phyloP scores from a whole-genome alignment of 2,113 vertebrate genomes.

The Numenius arquata region DNA sequence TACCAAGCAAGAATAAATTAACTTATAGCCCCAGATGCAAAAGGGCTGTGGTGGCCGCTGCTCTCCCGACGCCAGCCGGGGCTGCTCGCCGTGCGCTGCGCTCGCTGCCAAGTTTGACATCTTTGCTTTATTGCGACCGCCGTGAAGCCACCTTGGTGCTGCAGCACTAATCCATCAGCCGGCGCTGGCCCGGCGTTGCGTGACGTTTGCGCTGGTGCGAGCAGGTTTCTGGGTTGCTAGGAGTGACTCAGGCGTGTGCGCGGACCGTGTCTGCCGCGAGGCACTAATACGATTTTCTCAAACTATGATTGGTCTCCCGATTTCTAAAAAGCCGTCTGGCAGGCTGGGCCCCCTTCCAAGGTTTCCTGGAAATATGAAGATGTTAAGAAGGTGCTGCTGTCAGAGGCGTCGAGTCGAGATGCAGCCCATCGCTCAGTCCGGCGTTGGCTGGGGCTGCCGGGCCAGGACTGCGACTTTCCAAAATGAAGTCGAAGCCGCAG shows the following conservation, averaged over 20 bases:
- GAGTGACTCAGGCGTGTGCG: background rate
- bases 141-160: background rate
- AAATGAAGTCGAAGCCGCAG: background rate
- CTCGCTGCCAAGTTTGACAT: background rate
- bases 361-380: background rate
- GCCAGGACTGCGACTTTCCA: background rate
- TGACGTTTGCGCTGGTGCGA: background rate
- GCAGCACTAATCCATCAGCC: background rate
- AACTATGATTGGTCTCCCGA: background rate
- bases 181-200: fast-evolving
- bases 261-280: background rate
- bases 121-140: background rate
- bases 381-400: background rate
- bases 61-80: background rate
- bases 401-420: background rate
- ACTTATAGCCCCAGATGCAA: background rate
- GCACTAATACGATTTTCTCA: background rate
- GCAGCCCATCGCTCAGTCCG: fast-evolving
- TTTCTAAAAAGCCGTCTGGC: background rate
- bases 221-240: background rate
- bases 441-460: background rate
- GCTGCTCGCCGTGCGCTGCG: fast-evolving
- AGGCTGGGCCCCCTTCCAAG: conserved; percentile 19
- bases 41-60: background rate
- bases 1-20: background rate